A percentile compares a stretch with the other conserved stretches of the same genome.
These are phyloP conservation scores for Drosophila parvula DNA, from an alignment of 1,140 invertebrate genomes.

Conservation along the genomic window DNA sequence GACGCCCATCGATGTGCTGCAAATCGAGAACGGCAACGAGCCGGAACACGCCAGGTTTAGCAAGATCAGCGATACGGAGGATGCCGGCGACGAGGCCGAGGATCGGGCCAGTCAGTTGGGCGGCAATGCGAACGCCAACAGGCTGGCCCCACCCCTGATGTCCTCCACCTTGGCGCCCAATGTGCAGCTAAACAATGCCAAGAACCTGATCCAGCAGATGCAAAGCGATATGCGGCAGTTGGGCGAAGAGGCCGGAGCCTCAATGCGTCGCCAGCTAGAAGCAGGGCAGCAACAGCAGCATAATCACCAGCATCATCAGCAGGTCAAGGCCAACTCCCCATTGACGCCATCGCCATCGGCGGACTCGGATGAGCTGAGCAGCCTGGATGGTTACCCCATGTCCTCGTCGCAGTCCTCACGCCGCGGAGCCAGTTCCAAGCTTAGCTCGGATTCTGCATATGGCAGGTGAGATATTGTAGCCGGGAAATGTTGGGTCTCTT, in stretches of 20 bases:
- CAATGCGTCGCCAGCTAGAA: constrained; percentile 47
- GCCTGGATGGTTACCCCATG: constrained; percentile 77
- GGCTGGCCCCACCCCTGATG: constrained; percentile 35
- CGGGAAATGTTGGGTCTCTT: neutral
- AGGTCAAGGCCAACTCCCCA: constrained; percentile 21
- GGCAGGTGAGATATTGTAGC: constrained; percentile 86
- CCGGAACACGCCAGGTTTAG: constrained; percentile 75
- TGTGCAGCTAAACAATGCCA: constrained; percentile 79
- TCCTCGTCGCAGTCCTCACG: constrained; percentile 68
- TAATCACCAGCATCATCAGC: neutral
- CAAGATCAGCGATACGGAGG: constrained; percentile 78
- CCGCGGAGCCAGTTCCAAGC: constrained; percentile 68
- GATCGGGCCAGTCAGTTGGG: constrained; percentile 47
- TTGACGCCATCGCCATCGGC: constrained; percentile 55
- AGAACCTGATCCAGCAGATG: constrained; percentile 75
- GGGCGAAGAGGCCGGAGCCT: constrained; percentile 57
- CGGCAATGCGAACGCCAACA: constrained; percentile 13
- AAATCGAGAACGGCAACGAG: constrained; percentile 74
- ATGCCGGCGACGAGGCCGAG: constrained; percentile 41
- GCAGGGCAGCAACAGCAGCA: neutral
- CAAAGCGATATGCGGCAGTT: constrained; percentile 71
- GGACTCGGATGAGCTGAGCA: constrained; percentile 81
- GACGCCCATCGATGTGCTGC: constrained; percentile 67
- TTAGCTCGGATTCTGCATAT: constrained; percentile 88
- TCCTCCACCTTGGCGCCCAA: constrained; percentile 54